phyloP scores from a whole-genome alignment of 2,888 invertebrate species.

The Chymomyza procnemis region DNA sequence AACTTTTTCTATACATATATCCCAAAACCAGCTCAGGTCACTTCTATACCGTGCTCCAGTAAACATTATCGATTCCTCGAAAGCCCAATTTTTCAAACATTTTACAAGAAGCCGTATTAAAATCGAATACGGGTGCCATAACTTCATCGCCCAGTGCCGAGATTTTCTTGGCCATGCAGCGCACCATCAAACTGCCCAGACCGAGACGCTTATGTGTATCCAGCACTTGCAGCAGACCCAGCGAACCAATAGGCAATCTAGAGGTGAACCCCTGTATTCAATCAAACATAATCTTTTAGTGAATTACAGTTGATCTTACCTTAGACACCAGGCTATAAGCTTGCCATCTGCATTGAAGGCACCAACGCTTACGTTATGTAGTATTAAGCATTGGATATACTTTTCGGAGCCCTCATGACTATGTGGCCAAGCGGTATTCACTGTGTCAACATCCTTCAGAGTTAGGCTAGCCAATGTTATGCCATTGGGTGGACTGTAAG shows the following conservation, averaged over 20 bases:
- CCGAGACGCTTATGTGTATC: conserved; percentile 68
- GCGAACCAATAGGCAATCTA: conserved; percentile 62
- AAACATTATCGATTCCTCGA: no score
- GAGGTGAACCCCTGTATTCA: not conserved
- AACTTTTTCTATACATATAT: no score
- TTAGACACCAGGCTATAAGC: conserved; percentile 73
- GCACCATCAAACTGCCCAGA: conserved; percentile 63
- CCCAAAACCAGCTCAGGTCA: no score
- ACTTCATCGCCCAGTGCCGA: conserved; percentile 56
- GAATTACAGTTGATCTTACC: conserved; percentile 40
- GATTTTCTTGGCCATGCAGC: conserved; percentile 63
- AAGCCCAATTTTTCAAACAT: conserved; percentile 75
- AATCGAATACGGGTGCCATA: conserved; percentile 62
- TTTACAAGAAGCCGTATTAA: conserved; percentile 61
- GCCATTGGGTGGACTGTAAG: conserved; percentile 54
- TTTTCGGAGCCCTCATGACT: conserved; percentile 44
- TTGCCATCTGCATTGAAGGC: conserved; percentile 53
- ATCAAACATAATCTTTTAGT: not conserved
- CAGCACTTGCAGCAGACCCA: conserved; percentile 70
- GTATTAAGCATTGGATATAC: conserved; percentile 57
- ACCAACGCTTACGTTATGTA: conserved; percentile 62
- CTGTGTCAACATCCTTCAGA: conserved; percentile 44
- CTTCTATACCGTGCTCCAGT: no score
- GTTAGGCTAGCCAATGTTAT: conserved; percentile 46
- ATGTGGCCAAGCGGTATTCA: conserved; percentile 70